Conservation (phyloP, 2,888 invertebrate genomes). For the Lasioglossum leucozonium region DNA sequence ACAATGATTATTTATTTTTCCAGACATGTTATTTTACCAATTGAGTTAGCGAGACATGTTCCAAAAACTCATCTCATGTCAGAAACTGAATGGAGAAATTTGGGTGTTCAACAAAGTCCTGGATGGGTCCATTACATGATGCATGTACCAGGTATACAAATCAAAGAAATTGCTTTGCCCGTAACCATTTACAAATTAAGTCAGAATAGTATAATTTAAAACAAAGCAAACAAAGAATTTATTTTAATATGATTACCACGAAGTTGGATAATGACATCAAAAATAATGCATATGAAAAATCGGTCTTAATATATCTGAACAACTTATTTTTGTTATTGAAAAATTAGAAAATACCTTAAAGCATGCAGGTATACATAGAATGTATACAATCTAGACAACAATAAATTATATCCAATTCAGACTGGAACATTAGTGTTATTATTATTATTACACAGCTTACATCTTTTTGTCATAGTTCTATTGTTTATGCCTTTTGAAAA, state of each 20-base stretch:
- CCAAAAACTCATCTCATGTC: slow-evolving; percentile 96
- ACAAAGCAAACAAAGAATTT: background rate
- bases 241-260: background rate
- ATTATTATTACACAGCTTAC: slow-evolving; percentile 20
- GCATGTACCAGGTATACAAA: slow-evolving; percentile 89
- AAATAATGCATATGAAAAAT: background rate
- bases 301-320: background rate
- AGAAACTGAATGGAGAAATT: slow-evolving; percentile 97
- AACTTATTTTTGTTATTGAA: background rate
- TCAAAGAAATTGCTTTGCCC: background rate
- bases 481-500: slow-evolving; percentile 3
- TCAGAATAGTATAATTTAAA: background rate
- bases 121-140: slow-evolving; percentile 96
- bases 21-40: slow-evolving; percentile 96
- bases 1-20: slow-evolving; percentile 55
- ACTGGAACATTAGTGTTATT: background rate
- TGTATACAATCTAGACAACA: slow-evolving; percentile 11
- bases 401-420: slow-evolving; percentile 21
- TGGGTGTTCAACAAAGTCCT: slow-evolving; percentile 97
- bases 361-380: too few species aligned
- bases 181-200: background rate
- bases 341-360: background rate
- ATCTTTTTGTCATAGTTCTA: slow-evolving; percentile 24
- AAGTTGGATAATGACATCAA: background rate
- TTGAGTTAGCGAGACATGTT: slow-evolving; percentile 93